Conservation (phyloP, 2,888 invertebrate species). For the Aelia acuminata region DNA sequence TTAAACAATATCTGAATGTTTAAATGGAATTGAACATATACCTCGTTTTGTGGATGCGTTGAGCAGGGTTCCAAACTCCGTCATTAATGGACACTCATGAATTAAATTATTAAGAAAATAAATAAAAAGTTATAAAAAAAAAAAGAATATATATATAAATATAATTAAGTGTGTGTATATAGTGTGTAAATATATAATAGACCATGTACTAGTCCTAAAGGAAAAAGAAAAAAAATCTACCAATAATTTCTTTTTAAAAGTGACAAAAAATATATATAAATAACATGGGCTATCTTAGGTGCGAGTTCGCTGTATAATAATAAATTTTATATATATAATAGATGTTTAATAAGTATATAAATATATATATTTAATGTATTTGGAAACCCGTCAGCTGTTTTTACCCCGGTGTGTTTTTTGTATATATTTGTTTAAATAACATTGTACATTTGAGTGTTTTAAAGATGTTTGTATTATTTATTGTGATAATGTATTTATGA, state of each 20-base stretch:
- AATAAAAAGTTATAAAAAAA: too few relatives aligned
- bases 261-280: conserved; percentile 20
- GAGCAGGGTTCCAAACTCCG: conserved; percentile 33
- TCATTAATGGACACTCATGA: background rate
- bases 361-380: conserved; percentile 37
- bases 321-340: conserved; percentile 45
- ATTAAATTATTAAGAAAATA: conserved; percentile 21
- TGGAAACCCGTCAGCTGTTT: background rate
- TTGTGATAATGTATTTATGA: conserved; percentile 60
- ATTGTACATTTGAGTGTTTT: conserved; percentile 55
- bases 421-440: conserved; percentile 53
- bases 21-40: conserved; percentile 32
- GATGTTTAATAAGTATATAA: conserved; percentile 32
- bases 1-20: conserved; percentile 13
- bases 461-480: conserved; percentile 58
- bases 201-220: conserved; percentile 55
- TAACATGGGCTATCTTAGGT: conserved; percentile 57
- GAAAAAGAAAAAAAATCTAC: conserved; percentile 43
- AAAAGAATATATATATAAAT: background rate
- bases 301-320: conserved; percentile 50
- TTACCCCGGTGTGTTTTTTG: conserved; percentile 44
- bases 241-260: conserved; percentile 29
- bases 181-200: conserved; percentile 53
- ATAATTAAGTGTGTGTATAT: conserved; percentile 49
- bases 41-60: conserved; percentile 18